Evolutionary conservation across 2,797 vertebrate species (phyloP), one percentile per base, ranked within the genome.

Genomic region (Enteromius argenteus): DNA sequence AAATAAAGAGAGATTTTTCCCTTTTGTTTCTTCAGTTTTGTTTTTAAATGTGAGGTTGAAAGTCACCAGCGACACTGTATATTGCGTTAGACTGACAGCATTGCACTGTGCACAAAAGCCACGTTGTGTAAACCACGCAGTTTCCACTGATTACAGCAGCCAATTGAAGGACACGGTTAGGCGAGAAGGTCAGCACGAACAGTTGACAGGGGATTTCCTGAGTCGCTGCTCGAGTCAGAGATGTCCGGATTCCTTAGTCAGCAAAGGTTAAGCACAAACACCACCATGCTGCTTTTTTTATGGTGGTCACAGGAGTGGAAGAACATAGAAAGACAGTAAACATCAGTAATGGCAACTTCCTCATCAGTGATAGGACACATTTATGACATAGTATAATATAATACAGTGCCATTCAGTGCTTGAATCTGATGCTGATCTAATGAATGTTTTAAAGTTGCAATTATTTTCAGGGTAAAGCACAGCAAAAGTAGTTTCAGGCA

Each of bases 121-220:
- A 23, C 23, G 13, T 67, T 60, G 51, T 73, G 37, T 49, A 27
- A 64, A 64, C 14, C 11, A 9, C 19, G 0, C 30, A 35, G 35
- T 74, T 74, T 82, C 39, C 17, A 19, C 51, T 6, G 39, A 71
- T 71, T 71, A 62, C 14, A 60, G 27, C 3, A 30, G 82, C 60
- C 82, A 62, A 23, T 44, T 23, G 27, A 68, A 78, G 37, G 60
- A 51, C 81, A 53, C 46, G 7, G 44, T 39, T 21, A 71, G 71
- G 23, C 13, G 35, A 80, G 78, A 85, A 80, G 78, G 56, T 85
- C 77, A 35, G 49, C 68, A 32, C 11, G 8, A 74, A 85, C 71
- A 51, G 53, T 79, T 49, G 37, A 72, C 30, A 19, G 68, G 76
- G 53, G 49, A 68, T 83, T 76, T 83, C 73, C 60, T 11, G 44